Conservation (phyloP, 1,140 invertebrate genomes). For the Ephestia elutella region DNA sequence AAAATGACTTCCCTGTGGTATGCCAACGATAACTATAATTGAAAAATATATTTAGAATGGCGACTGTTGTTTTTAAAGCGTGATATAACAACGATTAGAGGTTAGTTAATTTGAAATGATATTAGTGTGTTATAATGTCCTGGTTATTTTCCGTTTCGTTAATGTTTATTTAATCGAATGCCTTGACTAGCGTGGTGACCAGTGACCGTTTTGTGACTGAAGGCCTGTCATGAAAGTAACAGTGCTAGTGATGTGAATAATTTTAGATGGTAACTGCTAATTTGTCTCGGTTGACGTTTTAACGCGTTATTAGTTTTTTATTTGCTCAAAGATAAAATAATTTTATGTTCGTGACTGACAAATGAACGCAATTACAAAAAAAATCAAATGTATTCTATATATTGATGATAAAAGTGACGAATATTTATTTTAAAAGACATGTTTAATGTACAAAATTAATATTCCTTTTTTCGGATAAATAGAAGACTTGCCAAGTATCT, state of each 20-base stretch:
- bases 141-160: conserved; percentile 9
- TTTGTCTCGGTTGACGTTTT: not conserved
- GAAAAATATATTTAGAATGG: not conserved
- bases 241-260: conserved; percentile 6
- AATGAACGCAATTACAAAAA: not conserved
- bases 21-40: not conserved
- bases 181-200: conserved; percentile 7
- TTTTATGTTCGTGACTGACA: not conserved
- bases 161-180: conserved; percentile 6
- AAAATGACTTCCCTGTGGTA: not conserved
- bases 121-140: not conserved
- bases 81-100: not conserved
- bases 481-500: no score
- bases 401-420: no score
- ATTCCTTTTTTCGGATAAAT: no score
- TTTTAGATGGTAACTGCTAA: conserved; percentile 1
- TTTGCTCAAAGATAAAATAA: not conserved
- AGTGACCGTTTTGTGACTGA: conserved; percentile 1
- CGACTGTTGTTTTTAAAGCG: not conserved
- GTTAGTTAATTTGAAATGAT: not conserved
- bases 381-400: not conserved
- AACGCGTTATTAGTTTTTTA: not conserved
- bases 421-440: no score
- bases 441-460: no score
- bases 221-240: conserved; percentile 5